Evolutionary conservation across 1,140 invertebrate species (phyloP).

Genomic region (Thaumetopoea pityocampa): DNA sequence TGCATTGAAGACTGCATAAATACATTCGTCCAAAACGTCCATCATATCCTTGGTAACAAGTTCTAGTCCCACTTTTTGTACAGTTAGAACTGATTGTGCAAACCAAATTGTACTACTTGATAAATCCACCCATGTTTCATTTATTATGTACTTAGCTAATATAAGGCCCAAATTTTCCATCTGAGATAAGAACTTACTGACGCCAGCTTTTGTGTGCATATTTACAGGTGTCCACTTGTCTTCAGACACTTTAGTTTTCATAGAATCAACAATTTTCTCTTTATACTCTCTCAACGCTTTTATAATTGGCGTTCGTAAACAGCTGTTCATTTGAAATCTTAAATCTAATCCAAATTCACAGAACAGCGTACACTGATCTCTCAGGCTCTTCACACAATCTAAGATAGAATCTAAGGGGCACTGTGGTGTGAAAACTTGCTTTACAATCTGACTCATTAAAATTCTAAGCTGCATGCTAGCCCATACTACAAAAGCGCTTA

Average conservation of each 20-base stretch:
- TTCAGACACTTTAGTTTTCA: conserved; percentile 69
- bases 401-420: conserved; percentile 88
- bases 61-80: conserved; percentile 68
- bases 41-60: conserved; percentile 74
- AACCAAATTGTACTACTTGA: conserved; percentile 76
- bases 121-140: conserved; percentile 73
- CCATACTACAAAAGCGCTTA: conserved; percentile 94
- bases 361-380: conserved; percentile 81
- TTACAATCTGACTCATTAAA: conserved; percentile 88
- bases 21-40: conserved; percentile 69
- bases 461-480: conserved; percentile 90
- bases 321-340: conserved; percentile 88
- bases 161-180: conserved; percentile 74
- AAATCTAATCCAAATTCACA: conserved; percentile 80
- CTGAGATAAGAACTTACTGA: conserved; percentile 66
- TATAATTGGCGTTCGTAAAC: conserved; percentile 80
- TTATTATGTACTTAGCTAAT: conserved; percentile 73
- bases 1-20: conserved; percentile 67
- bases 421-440: conserved; percentile 95
- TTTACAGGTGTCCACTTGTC: conserved; percentile 75
- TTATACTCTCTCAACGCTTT: conserved; percentile 70
- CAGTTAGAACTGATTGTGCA: conserved; percentile 64
- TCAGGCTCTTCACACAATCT: conserved; percentile 89
- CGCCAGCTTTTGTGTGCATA: conserved; percentile 71
- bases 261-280: conserved; percentile 67